A percentile compares a stretch with the other conserved stretches of the same genome.
These are phyloP conservation scores for Aethes cnicana DNA, from an alignment of 2,888 invertebrate genomes.

Conservation along the genomic window DNA sequence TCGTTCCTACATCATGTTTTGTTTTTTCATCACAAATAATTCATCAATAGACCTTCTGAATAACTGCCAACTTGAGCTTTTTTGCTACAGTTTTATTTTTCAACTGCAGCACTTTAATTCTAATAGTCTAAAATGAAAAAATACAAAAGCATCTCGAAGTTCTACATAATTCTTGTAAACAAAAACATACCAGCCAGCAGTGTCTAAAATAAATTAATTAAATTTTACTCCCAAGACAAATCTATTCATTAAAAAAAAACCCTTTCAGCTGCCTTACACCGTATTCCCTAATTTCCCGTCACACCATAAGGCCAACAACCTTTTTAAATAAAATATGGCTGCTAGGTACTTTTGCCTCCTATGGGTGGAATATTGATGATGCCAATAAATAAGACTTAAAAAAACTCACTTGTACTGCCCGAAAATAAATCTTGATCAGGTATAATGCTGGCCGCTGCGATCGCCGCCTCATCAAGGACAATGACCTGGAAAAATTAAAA, in stretches of 20 bases:
- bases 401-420: constrained; percentile 68
- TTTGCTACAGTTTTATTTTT: too few relatives aligned
- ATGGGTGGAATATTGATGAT: constrained; percentile 24
- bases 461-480: constrained; percentile 74
- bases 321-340: constrained; percentile 17
- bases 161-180: too few relatives aligned
- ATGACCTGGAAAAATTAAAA: constrained; percentile 63
- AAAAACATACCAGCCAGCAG: too few relatives aligned
- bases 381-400: constrained; percentile 30
- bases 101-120: too few relatives aligned
- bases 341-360: constrained; percentile 14
- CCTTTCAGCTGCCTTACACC: neutral
- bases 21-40: too few relatives aligned
- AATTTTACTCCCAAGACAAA: constrained; percentile 12
- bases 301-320: neutral
- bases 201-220: too few relatives aligned
- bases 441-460: constrained; percentile 74
- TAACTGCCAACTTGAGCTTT: too few relatives aligned
- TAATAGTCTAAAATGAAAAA: too few relatives aligned
- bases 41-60: too few relatives aligned
- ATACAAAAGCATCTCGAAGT: too few relatives aligned
- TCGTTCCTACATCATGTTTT: too few relatives aligned
- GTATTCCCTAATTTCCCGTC: neutral
- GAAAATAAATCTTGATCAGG: constrained; percentile 72
- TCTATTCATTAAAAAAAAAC: neutral